phyloP scores from a whole-genome alignment of 2,888 invertebrate species.

The Thymelicus lineola region DNA sequence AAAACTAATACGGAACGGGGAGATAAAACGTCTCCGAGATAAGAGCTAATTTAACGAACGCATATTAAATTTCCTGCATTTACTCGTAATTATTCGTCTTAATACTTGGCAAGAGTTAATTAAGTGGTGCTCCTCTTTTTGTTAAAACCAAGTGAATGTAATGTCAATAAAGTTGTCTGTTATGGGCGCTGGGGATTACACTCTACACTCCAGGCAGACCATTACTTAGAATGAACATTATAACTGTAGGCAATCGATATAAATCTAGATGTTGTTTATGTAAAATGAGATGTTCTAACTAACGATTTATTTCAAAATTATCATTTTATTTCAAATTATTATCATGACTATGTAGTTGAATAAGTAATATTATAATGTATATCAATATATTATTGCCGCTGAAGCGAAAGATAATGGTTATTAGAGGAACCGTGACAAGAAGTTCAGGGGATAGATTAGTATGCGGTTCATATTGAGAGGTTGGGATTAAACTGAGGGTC shows the following conservation, averaged over 20 bases:
- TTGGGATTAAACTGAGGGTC: not conserved
- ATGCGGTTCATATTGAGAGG: conserved; percentile 12
- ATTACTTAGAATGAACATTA: no score
- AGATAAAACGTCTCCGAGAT: not conserved
- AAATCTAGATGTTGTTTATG: no score
- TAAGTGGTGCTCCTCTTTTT: not conserved
- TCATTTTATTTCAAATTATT: no score
- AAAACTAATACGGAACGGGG: not conserved
- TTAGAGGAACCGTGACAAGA: not conserved
- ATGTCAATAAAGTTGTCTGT: no score
- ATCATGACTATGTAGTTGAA: no score
- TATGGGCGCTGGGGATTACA: no score
- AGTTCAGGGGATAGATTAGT: conserved; percentile 8
- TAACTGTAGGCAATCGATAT: no score
- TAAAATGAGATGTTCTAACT: no score
- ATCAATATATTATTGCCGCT: not conserved
- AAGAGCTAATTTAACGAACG: conserved; percentile 4
- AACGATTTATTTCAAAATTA: no score
- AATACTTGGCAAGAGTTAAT: not conserved
- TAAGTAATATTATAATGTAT: no score
- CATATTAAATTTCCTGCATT: conserved; percentile 1
- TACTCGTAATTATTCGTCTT: not conserved
- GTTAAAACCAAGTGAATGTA: not conserved
- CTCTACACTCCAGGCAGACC: no score
- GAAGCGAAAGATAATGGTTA: conserved; percentile 3